Percentiles rank a stretch among this genome's conserved stretches.
These are phyloP conservation scores for Gallinago media DNA, from an alignment of 2,113 vertebrate species.

Conservation along the genomic window DNA sequence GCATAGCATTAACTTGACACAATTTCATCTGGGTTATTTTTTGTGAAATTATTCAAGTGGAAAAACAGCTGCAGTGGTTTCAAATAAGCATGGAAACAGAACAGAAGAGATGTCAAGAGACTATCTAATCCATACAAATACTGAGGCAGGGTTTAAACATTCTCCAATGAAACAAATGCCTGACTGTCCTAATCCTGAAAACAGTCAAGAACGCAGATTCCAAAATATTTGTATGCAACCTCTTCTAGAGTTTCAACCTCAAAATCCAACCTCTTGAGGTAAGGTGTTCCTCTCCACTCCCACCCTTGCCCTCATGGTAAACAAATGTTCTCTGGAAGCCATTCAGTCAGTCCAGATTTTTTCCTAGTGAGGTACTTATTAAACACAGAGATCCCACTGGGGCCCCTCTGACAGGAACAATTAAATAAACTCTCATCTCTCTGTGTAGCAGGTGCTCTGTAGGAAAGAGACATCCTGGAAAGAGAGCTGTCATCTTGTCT, in stretches of 20 bases:
- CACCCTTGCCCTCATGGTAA: not conserved
- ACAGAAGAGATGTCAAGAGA: constrained; percentile 51
- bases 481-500: not conserved
- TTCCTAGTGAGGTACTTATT: constrained; percentile 12
- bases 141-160: not conserved
- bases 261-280: constrained; percentile 3
- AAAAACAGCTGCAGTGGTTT: constrained; percentile 58
- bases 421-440: not conserved
- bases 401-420: not conserved
- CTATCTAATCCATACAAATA: constrained; percentile 31
- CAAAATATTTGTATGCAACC: not conserved
- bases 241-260: not conserved
- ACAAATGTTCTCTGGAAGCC: not conserved
- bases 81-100: constrained; percentile 18
- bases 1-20: constrained; percentile 58
- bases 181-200: not conserved
- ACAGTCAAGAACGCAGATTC: not conserved
- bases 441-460: not conserved
- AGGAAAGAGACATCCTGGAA: not conserved
- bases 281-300: constrained; percentile 5
- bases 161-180: not conserved
- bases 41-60: constrained; percentile 17
- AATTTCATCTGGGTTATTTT: constrained; percentile 54
- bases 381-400: constrained; percentile 16
- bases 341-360: not conserved